Conservation (phyloP, 1,140 invertebrate genomes). For the Meloidogyne hapla region DNA sequence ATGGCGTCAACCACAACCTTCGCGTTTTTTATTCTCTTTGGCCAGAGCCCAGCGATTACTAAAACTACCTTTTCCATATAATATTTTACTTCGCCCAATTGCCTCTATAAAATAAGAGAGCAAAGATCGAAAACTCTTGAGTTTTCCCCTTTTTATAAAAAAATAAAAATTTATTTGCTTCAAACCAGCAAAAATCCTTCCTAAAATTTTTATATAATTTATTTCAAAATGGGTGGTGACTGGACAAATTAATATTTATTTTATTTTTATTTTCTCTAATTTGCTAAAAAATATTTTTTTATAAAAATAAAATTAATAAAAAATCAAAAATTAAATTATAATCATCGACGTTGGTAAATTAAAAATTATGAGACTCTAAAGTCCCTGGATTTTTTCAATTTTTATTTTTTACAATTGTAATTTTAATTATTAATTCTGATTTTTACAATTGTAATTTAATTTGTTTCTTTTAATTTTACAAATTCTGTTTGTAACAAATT, state of each 20-base stretch:
- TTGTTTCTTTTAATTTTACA: neutral
- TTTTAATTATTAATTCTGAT: neutral
- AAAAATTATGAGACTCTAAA: too few relatives aligned
- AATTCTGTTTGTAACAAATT: too few relatives aligned
- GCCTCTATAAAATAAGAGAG: neutral
- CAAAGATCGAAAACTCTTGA: neutral
- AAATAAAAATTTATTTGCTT: neutral
- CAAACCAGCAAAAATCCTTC: neutral
- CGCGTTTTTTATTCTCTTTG: neutral
- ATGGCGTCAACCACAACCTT: neutral
- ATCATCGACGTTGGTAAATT: too few relatives aligned
- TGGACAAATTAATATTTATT: neutral
- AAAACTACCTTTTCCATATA: neutral
- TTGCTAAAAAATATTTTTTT: too few relatives aligned
- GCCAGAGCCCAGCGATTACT: neutral
- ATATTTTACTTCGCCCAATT: slow-evolving; percentile 1
- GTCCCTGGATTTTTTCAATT: too few relatives aligned
- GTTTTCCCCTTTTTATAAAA: neutral
- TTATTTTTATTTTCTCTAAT: neutral
- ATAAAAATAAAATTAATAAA: too few relatives aligned
- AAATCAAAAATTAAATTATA: too few relatives aligned
- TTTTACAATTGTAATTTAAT: neutral
- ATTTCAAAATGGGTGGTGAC: neutral
- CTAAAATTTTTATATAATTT: neutral
- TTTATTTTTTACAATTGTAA: neutral